phyloP scores from a whole-genome alignment of 2,113 vertebrate genomes.

The Xiphophorus maculatus region DNA sequence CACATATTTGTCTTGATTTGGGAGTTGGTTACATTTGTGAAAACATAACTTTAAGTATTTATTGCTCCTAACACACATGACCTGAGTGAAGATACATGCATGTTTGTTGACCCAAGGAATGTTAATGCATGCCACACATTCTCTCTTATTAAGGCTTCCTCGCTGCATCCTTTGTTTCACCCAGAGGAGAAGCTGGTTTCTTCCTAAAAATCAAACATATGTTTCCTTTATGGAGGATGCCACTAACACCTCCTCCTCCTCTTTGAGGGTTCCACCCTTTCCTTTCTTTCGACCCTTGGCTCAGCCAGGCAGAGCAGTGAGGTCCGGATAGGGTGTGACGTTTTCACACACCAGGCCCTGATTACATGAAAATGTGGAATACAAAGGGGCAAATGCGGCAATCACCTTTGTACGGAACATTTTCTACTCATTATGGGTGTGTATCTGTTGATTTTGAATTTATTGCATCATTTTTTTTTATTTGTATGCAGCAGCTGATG shows the following conservation, averaged over 20 bases:
- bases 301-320: constrained; percentile 39
- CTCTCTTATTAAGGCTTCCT: constrained; percentile 62
- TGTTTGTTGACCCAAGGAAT: constrained; percentile 12
- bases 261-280: constrained; percentile 63
- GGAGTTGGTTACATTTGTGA: not conserved
- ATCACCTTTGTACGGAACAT: not conserved
- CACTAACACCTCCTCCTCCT: constrained; percentile 63
- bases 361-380: constrained; percentile 16
- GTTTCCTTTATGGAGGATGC: constrained; percentile 77
- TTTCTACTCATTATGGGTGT: constrained; percentile 26
- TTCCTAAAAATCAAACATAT: constrained; percentile 62
- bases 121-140: constrained; percentile 44
- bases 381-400: constrained; percentile 11
- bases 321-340: constrained; percentile 53
- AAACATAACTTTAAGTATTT: not conserved
- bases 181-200: constrained; percentile 57
- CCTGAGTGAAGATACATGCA: not conserved
- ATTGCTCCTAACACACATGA: not conserved
- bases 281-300: constrained; percentile 47
- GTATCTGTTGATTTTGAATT: constrained; percentile 1
- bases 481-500: not conserved
- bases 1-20: not conserved
- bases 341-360: constrained; percentile 25
- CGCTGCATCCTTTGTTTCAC: constrained; percentile 46
- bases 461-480: not conserved